Evolutionary conservation across 2,797 vertebrate species (phyloP), one percentile per base, ranked within the genome.

Genomic region (Ispidina picta): DNA sequence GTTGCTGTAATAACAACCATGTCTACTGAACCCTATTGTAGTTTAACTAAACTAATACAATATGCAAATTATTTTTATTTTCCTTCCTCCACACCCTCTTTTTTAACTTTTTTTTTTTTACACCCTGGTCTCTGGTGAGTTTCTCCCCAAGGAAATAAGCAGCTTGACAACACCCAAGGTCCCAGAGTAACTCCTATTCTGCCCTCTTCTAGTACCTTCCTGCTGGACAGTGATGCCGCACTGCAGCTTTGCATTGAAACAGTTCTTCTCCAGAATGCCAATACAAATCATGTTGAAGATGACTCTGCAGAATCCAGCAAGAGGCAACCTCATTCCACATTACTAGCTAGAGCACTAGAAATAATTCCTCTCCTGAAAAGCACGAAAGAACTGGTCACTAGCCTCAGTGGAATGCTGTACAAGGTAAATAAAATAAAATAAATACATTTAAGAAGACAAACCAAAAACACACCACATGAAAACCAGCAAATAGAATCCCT

Each of bases 181-280:
- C 28, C 8, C 22, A 90, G 33, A 59, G 6, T 46, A 66, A 77
- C 83, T 85, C 25, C 29, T 3, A 0, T 60, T 82, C 33, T 83
- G 43, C 62, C 46, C 20, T 52, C 39, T 86, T 92, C 62, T 82
- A 99, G 99, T 72, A 97, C 98, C 5, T 99, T 98, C 89, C 97
- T 97, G 80, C 93, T 99, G 88, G 98, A 99, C 95, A 97, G 96
- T 5, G 98, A 99, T 68, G 75, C 95, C 5, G 98, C 98, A 7
- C 98, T 99, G 58, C 98, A 98, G 94, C 97, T 98, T 31, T 99
- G 98, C 96, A 98, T 99, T n/a, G 99, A 99, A 94, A 98, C 98
- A 1, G 96, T 99, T 9, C 97, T 99, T 89, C 98, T 99, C 48
- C 98, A 98, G 64, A 97, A 94, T 29, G 84, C 94, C 10, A 93